A percentile compares a stretch with the other conserved stretches of the same genome.
Evolutionary conservation across 1,140 invertebrate genomes (phyloP).

Genomic region (Radopholus similis): DNA sequence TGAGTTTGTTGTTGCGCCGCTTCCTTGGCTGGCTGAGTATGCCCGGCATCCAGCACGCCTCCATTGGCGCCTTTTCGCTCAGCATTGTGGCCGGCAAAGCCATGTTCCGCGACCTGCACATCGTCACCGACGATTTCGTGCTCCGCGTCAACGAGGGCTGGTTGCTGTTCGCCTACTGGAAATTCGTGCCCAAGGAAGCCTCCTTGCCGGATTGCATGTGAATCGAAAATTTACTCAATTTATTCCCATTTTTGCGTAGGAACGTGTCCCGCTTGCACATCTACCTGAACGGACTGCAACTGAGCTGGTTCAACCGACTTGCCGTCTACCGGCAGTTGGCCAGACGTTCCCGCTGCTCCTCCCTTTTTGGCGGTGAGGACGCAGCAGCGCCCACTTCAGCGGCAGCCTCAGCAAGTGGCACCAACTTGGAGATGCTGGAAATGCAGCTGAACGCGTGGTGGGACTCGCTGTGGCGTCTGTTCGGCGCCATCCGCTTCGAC

Average conservation of each 20-base stretch:
- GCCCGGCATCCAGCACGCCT: constrained; percentile 39
- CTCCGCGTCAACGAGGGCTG: constrained; percentile 91
- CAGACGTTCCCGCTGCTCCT: constrained; percentile 76
- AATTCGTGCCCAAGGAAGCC: constrained; percentile 31
- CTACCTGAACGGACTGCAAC: constrained; percentile 88
- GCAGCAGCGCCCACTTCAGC: not conserved
- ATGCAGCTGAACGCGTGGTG: constrained; percentile 43
- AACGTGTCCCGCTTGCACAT: constrained; percentile 84
- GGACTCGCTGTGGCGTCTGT: constrained; percentile 84
- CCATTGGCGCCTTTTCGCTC: constrained; percentile 76
- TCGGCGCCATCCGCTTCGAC: constrained; percentile 92
- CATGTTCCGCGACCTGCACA: constrained; percentile 93
- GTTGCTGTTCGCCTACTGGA: constrained; percentile 57
- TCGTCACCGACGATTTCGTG: constrained; percentile 88
- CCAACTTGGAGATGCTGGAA: constrained; percentile 25
- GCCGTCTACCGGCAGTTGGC: constrained; percentile 81
- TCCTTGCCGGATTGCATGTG: constrained; percentile 23
- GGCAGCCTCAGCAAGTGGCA: not conserved
- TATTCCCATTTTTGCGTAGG: constrained; percentile 76
- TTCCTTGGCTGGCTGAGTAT: constrained; percentile 28
- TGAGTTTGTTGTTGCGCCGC: constrained; percentile 32
- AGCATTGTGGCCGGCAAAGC: constrained; percentile 93
- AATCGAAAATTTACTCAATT: constrained; percentile 39
- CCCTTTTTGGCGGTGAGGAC: constrained; percentile 63
- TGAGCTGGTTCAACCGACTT: constrained; percentile 91